A percentile compares a stretch with the other conserved stretches of the same genome.
Evolutionary conservation across 2,797 vertebrate species (phyloP).

Genomic region (Parotocinclus haroldoi): DNA sequence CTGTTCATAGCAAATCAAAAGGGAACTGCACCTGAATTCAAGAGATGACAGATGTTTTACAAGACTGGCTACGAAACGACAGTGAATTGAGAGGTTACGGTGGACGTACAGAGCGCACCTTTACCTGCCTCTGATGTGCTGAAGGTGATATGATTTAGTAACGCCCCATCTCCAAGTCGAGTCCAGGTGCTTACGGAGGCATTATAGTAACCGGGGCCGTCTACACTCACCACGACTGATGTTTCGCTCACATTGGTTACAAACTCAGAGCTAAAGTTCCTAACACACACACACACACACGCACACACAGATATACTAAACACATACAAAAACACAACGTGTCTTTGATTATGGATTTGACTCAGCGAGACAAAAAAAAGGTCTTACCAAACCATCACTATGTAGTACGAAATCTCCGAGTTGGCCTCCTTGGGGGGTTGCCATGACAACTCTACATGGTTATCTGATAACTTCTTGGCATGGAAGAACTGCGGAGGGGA

Average conservation of each 20-base stretch:
- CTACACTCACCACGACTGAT: constrained; percentile 79
- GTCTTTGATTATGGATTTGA: background rate
- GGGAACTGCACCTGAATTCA: too few species aligned
- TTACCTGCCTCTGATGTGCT: constrained; percentile 82
- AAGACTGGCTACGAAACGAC: too few species aligned
- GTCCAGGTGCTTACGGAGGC: constrained; percentile 88
- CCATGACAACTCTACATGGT: constrained; percentile 89
- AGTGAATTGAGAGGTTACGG: too few species aligned
- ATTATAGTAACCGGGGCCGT: constrained; percentile 78
- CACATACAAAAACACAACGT: background rate
- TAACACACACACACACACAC: constrained; percentile 50
- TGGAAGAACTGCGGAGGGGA: constrained; percentile 84
- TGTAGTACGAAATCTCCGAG: constrained; percentile 91
- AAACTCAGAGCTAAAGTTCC: constrained; percentile 79
- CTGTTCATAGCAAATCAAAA: too few species aligned
- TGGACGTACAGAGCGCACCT: too few species aligned
- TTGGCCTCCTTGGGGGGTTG: constrained; percentile 84
- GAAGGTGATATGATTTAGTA: constrained; percentile 78
- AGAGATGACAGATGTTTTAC: too few species aligned
- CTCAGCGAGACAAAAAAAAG: constrained; percentile 26
- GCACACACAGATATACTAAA: background rate
- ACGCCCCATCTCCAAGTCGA: constrained; percentile 83
- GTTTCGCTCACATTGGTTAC: constrained; percentile 79
- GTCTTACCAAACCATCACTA: constrained; percentile 88
- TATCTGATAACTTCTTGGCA: constrained; percentile 86